Evolutionary conservation across 2,888 invertebrate genomes (phyloP), one percentile per base, ranked within the genome.

Genomic region (Cabera pusaria): DNA sequence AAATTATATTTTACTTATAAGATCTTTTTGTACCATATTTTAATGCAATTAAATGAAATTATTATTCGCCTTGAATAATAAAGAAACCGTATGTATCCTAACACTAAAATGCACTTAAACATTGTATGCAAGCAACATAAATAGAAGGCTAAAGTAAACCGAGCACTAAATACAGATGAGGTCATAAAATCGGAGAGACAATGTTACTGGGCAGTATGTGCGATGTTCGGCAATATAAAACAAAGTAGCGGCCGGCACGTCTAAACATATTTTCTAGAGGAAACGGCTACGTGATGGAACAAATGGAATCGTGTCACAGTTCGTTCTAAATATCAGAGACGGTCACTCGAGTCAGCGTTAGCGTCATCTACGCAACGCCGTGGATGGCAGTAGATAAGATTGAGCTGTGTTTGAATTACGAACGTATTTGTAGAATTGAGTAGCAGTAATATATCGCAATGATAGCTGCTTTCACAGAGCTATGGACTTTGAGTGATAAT

Each of bases 261-360:
- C 52, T 60, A 56, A 59, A 66, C 56, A 64, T 60, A 58, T 14
- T 3, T 4, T 59, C 51, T 56, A 64, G 60, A 66, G 67, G 64
- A 67, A 69, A 64, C 57, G 52, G 47, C 49, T 40, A 56, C 56
- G 60, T 57, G 59, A 69, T 66, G 60, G 71, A 70, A 74, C 59
- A 62, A 69, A 72, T 71, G 65, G 61, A 71, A 67, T 63, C 66
- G 59, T 66, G 67, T 66, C 64, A 64, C 58, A 64, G 59, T 68
- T 66, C 58, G 69, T 69, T 63, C 66, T 66, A 65, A 64, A 74
- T 66, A 58, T 58, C 57, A 49, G 62, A 63, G 62, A 48, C 50
- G 44, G 56, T 62, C 61, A 68, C 52, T 52, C 48, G 50, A 50
- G 56, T 47, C 51, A 45, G 43, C 38, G 47, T 49, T 49, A 59